Base-by-base conservation (phyloP, 2,797 vertebrate species). In the Arnoldichthys spilopterus region DNA sequence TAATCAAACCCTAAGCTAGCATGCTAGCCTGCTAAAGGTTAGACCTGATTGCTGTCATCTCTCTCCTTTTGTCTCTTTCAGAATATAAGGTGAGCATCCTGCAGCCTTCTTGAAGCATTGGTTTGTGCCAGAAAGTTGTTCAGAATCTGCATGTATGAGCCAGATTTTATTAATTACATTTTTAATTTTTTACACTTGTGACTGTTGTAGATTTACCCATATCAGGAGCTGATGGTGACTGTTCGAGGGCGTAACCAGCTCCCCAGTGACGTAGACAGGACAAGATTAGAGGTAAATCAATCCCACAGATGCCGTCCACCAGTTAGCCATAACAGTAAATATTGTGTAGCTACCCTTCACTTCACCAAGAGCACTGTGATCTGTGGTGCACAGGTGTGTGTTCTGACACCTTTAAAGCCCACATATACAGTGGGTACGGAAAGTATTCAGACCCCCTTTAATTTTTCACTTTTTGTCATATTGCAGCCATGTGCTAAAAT, bases 81-180 rank as follows among this genome's bases (percentile, higher is more conserved):
- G 97, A 98, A 87, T 98, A 98, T 92, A 98, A 97, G 97, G 97
- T 98, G 95, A 95, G 93, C 86, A 32, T 63, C 56, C 79, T 37
- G 11, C 15, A 58, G 59, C 7, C 26, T n/a, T 8, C 3, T 9
- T 32, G 49, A 67, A 18, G 16, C 6, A 56, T 15, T n/a, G 20
- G 37, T 34, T 24, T 43, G 34, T 72, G n/a, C 20, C 7, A 26
- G n/a, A 43, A 58, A 26, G 4, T 1, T 43, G n/a, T 16, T 45
- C 18, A 22, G 13, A 49, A 51, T n/a, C 22, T 49, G 6, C 22
- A 32, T 28, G 15, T 62, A 28, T 30, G 37, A 30, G 16, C 8
- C 30, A 53, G 22, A 34, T 34, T 22, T 53, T 49, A 13, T 11
- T 26, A 16, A 45, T 28, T 51, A 37, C 2, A 5, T 64, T 45